Evolutionary conservation across 2,888 invertebrate species (phyloP), one percentile per base, ranked within the genome.

Genomic region (Troides aeacus): DNA sequence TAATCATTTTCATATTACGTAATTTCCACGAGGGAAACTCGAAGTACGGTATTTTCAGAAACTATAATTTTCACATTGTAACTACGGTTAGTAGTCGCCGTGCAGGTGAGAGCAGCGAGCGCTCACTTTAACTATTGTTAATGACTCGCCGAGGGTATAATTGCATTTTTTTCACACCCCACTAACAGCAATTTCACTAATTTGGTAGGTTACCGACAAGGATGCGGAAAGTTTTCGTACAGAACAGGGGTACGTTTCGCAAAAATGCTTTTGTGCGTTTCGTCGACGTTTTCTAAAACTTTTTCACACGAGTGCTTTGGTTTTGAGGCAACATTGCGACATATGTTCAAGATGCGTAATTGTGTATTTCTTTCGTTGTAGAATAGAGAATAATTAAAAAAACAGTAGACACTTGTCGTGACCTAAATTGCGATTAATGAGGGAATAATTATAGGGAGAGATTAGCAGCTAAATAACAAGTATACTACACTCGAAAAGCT

Each of bases 111-210:
- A 73, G 76, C 78, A 76, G 74, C 74, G 74, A 75, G 78, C 73
- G 76, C 71, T 72, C 76, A 76, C 77, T 77, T 76, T 87, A 88
- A 90, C 89, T 89, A 88, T 89, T 85, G 89, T 90, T 91, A 91
- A 92, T 88, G 91, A 88, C 89, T 80, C 83, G 78, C 79, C 84
- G 82, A 90, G 91, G 84, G 88, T 79, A 82, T 90, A 90, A 92
- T 92, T 90, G 87, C 86, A 84, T 78, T 81, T 80, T 82, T 90
- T 90, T 89, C 84, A 82, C 85, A 84, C 85, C 85, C 79, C 81
- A 82, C 83, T 85, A 86, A 86, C 82, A 84, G 86, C 85, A 84
- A 86, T 89, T 89, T 80, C 85, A 87, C 88, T 88, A 88, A 89
- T 91, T 89, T 84, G 79, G 81, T 82, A 84, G 83, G 84, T 85